These are phyloP conservation scores for Fistularia commersonii DNA, from an alignment of 2,797 vertebrate genomes.

Conservation along the genomic window DNA sequence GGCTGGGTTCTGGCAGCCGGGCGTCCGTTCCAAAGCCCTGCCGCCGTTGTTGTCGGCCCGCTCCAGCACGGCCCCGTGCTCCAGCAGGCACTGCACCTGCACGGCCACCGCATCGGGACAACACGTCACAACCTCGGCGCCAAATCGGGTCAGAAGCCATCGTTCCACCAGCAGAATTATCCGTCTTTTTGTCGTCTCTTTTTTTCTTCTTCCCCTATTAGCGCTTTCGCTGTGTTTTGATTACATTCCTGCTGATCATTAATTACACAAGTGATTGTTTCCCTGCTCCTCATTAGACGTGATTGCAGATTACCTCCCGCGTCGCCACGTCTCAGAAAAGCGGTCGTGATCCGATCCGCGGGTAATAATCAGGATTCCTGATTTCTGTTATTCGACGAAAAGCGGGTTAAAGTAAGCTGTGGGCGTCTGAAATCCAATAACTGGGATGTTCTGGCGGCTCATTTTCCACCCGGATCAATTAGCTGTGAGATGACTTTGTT, in stretches of 20 bases:
- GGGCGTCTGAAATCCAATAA: too few relatives aligned
- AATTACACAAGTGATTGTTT: slow-evolving; percentile 10
- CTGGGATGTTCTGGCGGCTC: too few relatives aligned
- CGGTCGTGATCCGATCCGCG: neutral
- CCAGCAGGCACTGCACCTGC: slow-evolving; percentile 92
- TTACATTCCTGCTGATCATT: slow-evolving; percentile 32
- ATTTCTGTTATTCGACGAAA: slow-evolving; percentile 16
- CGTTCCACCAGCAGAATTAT: too few relatives aligned
- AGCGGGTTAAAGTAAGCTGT: too few relatives aligned
- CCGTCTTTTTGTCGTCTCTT: too few relatives aligned
- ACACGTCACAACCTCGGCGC: neutral
- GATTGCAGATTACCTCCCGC: slow-evolving; percentile 25
- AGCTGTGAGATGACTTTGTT: too few relatives aligned
- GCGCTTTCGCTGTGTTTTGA: too few relatives aligned
- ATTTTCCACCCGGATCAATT: too few relatives aligned
- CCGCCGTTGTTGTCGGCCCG: slow-evolving; percentile 85
- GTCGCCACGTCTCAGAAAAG: slow-evolving; percentile 7
- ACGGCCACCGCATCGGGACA: neutral
- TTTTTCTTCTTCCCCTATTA: too few relatives aligned
- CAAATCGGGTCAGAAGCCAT: too few relatives aligned
- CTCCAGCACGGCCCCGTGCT: slow-evolving; percentile 90
- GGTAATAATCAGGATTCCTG: too few relatives aligned
- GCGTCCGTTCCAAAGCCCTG: slow-evolving; percentile 85
- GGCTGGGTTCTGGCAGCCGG: slow-evolving; percentile 89
- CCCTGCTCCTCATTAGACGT: slow-evolving; percentile 17